Percentiles rank a stretch among this genome's conserved stretches.
phyloP scores from a whole-genome alignment of 37 sponge, comb jelly and placozoan genomes.

The Hexactinellida sp. region DNA sequence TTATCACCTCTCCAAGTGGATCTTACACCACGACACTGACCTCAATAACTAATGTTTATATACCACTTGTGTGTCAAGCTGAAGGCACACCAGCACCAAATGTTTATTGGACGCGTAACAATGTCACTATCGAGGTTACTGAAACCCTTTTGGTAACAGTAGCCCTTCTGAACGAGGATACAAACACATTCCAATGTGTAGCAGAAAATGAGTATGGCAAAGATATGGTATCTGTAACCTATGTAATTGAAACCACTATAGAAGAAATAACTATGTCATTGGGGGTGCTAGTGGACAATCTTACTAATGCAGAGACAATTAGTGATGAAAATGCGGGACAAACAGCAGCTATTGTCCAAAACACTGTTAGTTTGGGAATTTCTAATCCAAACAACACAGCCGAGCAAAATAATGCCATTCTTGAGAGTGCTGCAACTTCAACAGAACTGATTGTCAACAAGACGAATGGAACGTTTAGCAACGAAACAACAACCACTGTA shows the following conservation, averaged over 20 bases:
- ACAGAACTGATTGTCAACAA: background rate
- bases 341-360: background rate
- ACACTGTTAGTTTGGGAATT: background rate
- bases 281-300: background rate
- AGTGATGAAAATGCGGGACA: background rate
- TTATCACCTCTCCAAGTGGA: background rate
- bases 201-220: background rate
- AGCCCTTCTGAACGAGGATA: background rate
- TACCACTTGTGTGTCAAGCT: background rate
- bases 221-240: background rate
- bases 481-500: background rate
- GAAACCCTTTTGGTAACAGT: background rate
- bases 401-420: background rate
- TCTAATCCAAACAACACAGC: background rate
- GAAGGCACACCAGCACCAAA: background rate
- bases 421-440: background rate
- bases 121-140: background rate
- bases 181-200: background rate
- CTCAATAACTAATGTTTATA: background rate
- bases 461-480: background rate
- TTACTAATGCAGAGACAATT: background rate
- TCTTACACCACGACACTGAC: background rate
- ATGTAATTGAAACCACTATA: background rate
- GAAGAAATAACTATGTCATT: background rate
- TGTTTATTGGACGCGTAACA: background rate